These are phyloP conservation scores for Drosophila bocqueti DNA, from an alignment of 1,140 invertebrate genomes.

Conservation along the genomic window DNA sequence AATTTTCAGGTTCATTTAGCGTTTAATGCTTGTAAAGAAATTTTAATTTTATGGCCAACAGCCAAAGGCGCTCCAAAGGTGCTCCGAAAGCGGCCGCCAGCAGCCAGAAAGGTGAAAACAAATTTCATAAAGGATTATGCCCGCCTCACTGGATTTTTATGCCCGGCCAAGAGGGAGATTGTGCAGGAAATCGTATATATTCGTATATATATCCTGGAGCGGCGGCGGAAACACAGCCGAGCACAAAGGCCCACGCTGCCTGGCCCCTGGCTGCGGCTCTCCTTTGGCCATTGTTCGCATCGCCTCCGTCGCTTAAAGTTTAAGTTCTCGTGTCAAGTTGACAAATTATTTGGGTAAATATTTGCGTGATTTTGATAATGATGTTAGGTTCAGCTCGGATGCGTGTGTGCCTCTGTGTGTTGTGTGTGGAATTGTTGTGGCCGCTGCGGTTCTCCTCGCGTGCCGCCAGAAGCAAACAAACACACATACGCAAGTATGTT, in stretches of 20 bases:
- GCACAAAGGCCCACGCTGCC: neutral
- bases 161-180: constrained; percentile 1
- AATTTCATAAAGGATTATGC: constrained; percentile 78
- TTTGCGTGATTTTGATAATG: constrained; percentile 80
- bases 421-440: constrained; percentile 53
- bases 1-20: constrained; percentile 85
- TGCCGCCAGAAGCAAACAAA: constrained; percentile 22
- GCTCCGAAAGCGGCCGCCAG: constrained; percentile 20
- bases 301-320: constrained; percentile 49
- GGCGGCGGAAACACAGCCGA: constrained; percentile 1
- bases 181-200: neutral
- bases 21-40: constrained; percentile 84
- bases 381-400: constrained; percentile 53
- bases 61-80: constrained; percentile 57
- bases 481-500: neutral
- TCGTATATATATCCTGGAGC: constrained; percentile 19
- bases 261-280: neutral
- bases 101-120: constrained; percentile 59
- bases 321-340: constrained; percentile 75
- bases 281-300: constrained; percentile 17
- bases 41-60: constrained; percentile 82
- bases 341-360: constrained; percentile 83
- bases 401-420: constrained; percentile 22
- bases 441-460: constrained; percentile 62
- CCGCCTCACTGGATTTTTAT: constrained; percentile 61